These are phyloP conservation scores for Pitangus sulphuratus DNA, from an alignment of 2,797 vertebrate species.

Conservation along the genomic window DNA sequence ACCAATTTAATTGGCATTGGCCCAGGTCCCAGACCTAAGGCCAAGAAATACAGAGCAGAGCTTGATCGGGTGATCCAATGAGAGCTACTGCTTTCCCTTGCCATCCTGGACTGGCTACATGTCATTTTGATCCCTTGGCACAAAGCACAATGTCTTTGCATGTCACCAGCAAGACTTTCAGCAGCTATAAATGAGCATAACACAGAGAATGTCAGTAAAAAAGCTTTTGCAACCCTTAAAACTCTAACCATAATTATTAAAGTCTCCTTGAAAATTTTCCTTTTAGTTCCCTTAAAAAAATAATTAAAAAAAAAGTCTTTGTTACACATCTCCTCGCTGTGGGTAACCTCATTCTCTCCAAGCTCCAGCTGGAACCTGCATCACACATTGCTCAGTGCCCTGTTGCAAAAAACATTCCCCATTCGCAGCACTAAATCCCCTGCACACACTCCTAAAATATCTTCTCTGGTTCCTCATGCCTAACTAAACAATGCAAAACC, in stretches of 20 bases:
- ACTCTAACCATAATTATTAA: background rate
- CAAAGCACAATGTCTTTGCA: background rate
- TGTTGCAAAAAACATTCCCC: conserved; percentile 40
- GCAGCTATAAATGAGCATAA: background rate
- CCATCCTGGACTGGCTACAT: background rate
- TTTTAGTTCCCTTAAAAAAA: background rate
- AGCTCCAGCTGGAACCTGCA: conserved; percentile 50
- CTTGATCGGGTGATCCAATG: background rate
- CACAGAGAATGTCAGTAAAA: background rate
- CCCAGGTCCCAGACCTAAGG: conserved; percentile 22
- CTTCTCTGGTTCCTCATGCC: conserved; percentile 27
- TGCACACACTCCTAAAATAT: conserved; percentile 47
- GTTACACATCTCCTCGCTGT: conserved; percentile 9
- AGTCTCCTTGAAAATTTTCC: background rate
- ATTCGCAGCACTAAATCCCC: conserved; percentile 17
- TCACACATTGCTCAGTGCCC: background rate
- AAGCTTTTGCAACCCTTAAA: background rate
- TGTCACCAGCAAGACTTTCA: background rate
- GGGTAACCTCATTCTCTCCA: conserved; percentile 43
- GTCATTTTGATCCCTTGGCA: background rate
- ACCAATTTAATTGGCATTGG: conserved; percentile 40
- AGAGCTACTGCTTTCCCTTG: background rate
- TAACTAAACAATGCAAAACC: conserved; percentile 53
- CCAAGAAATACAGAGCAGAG: background rate
- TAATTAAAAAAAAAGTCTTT: background rate